Percentiles rank a stretch among this genome's conserved stretches.
phyloP scores from a whole-genome alignment of 2,797 vertebrate species.

The Botia kubotai region DNA sequence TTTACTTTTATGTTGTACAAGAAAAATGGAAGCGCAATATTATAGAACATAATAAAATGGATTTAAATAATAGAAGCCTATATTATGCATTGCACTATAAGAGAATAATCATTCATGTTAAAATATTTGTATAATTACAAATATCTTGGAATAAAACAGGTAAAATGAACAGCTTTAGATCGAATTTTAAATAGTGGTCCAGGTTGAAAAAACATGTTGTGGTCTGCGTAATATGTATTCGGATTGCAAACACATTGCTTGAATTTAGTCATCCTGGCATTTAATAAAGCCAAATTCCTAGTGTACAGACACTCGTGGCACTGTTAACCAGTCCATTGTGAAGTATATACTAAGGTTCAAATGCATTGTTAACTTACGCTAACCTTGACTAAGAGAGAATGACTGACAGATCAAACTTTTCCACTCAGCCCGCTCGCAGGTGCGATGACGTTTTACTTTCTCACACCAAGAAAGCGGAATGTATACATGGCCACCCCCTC shows the following conservation, averaged over 20 bases:
- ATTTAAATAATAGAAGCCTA: too few species aligned
- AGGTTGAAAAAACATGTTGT: background rate
- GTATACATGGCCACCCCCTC: conserved; percentile 29
- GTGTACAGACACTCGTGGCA: too few species aligned
- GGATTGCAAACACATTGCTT: background rate
- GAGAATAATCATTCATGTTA: too few species aligned
- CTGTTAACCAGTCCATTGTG: background rate
- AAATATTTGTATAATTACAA: too few species aligned
- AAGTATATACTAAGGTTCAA: background rate
- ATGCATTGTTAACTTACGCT: background rate
- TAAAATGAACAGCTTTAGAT: background rate
- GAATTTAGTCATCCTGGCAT: too few species aligned
- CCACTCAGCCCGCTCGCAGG: conserved; percentile 40
- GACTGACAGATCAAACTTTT: conserved; percentile 53
- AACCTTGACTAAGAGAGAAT: conserved; percentile 51
- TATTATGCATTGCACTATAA: too few species aligned
- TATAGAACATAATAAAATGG: background rate
- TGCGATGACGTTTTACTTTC: conserved; percentile 41
- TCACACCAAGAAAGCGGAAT: conserved; percentile 39
- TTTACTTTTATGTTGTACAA: background rate
- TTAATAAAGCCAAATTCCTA: background rate
- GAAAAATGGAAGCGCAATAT: background rate
- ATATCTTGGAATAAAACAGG: background rate
- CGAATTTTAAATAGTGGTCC: background rate
- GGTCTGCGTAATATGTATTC: background rate